phyloP scores from a whole-genome alignment of 2,797 vertebrate species.

The Paguma larvata region DNA sequence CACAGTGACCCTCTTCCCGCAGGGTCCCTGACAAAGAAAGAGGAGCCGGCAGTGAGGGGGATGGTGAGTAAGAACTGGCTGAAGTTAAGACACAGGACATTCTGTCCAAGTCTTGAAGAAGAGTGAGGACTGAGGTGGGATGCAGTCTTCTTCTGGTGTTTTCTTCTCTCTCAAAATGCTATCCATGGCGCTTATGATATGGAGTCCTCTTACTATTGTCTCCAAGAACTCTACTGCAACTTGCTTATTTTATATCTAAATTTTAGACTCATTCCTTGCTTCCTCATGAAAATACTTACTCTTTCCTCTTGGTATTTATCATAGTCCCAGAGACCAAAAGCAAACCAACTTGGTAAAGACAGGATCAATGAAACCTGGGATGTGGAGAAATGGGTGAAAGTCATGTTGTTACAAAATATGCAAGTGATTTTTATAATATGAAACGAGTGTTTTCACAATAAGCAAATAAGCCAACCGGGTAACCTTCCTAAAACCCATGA shows the following conservation, averaged over 20 bases:
- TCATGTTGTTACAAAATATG: not conserved
- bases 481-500: not conserved
- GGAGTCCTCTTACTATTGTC: not conserved
- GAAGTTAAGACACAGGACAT: not conserved
- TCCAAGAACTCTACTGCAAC: not conserved
- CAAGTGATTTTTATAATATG: not conserved
- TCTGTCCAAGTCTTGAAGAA: not conserved
- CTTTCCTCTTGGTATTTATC: not conserved
- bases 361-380: not conserved
- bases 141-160: not conserved
- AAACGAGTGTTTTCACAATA: not conserved
- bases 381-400: not conserved
- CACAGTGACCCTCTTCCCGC: not conserved
- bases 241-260: not conserved
- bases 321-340: not conserved
- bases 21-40: not conserved
- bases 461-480: not conserved
- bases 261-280: not conserved
- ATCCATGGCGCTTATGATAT: not conserved
- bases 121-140: not conserved
- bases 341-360: not conserved
- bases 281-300: slow-evolving; percentile 8
- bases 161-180: not conserved
- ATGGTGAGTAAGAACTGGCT: not conserved
- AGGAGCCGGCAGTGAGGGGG: not conserved